These are phyloP conservation scores for Geophilus truncorum DNA, from an alignment of 2,888 invertebrate species.

Conservation along the genomic window DNA sequence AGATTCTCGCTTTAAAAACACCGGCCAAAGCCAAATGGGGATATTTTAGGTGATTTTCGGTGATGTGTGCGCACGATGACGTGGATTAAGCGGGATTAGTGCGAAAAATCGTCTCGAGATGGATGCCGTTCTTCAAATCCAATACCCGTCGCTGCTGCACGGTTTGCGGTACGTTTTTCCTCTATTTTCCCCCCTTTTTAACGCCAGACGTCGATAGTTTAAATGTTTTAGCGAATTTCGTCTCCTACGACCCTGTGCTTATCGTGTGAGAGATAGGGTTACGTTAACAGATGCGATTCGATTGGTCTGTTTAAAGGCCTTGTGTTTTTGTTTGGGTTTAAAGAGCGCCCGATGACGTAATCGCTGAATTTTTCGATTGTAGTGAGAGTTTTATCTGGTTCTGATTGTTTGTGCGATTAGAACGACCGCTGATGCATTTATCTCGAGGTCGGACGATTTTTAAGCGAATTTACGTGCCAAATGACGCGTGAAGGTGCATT, in stretches of 20 bases:
- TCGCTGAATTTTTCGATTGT: background rate
- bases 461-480: no score
- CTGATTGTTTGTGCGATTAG: background rate
- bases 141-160: background rate
- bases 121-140: constrained; percentile 29
- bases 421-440: background rate
- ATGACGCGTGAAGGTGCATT: no score
- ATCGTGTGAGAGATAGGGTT: background rate
- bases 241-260: no score
- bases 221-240: background rate
- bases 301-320: background rate
- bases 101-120: no score
- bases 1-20: background rate
- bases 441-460: background rate
- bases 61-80: background rate
- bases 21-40: no score
- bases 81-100: background rate
- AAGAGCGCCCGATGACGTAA: background rate
- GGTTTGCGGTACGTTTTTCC: constrained; percentile 11
- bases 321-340: background rate
- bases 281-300: background rate
- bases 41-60: background rate
- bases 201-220: no score
- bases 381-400: background rate
- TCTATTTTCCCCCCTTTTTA: background rate